Percentiles rank a stretch among this genome's conserved stretches.
These are phyloP conservation scores for Branchellion lobata DNA, from an alignment of 2,888 invertebrate genomes.

Conservation along the genomic window DNA sequence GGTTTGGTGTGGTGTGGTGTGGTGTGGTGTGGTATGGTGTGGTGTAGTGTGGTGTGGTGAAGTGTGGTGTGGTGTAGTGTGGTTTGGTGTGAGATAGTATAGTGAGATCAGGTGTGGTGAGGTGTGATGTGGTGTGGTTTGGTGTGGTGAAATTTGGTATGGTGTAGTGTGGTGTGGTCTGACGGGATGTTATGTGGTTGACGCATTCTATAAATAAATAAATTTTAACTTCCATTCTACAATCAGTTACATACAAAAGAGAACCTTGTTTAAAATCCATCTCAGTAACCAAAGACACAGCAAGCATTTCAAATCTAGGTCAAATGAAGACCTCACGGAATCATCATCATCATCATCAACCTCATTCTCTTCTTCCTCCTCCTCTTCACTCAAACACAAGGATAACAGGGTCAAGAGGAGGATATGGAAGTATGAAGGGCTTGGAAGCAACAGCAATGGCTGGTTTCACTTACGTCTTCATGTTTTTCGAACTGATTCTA, in stretches of 20 bases:
- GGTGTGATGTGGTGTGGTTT: not conserved
- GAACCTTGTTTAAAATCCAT: too few species aligned
- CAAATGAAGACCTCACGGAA: constrained; percentile 58
- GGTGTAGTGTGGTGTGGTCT: not conserved
- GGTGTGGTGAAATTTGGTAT: not conserved
- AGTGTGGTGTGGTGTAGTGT: not conserved
- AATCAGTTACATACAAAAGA: too few species aligned
- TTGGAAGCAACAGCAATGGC: not conserved
- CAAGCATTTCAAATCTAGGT: constrained; percentile 83
- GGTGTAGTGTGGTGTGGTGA: not conserved
- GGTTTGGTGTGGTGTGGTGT: not conserved
- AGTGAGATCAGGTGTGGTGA: too few species aligned
- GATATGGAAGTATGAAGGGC: not conserved
- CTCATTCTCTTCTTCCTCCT: not conserved
- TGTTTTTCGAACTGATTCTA: too few species aligned
- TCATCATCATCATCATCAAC: not conserved
- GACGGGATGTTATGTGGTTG: not conserved
- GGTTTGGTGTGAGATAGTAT: not conserved
- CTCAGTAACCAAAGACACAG: constrained; percentile 91
- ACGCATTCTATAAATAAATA: not conserved
- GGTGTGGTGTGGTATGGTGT: not conserved
- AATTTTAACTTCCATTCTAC: too few species aligned
- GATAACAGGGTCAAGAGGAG: not conserved
- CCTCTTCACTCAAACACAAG: not conserved
- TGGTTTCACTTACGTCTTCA: too few species aligned